Evolutionary conservation across 2,888 invertebrate species (phyloP), one percentile per base, ranked within the genome.

Genomic region (Tolmerus cingulatus): DNA sequence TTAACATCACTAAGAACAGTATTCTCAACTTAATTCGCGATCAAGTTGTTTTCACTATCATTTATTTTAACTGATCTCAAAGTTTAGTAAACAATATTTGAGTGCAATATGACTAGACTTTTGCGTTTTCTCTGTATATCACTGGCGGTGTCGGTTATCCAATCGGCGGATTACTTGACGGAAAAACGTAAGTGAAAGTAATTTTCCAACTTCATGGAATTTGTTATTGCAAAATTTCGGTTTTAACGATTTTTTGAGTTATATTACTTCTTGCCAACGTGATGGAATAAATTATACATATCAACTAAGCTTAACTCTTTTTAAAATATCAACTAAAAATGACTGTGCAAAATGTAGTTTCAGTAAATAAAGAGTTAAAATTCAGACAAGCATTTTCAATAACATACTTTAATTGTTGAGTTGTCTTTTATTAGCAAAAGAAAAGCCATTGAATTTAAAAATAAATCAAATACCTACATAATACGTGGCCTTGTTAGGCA

Each of bases 141-240:
- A 37, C 37, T 86, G 37, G 34, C 34, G 12, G 43, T 27, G 55
- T 30, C 66, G 7, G 34, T 51, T 82, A 43, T 57, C 5, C n/a
- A 77, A 27, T 23, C 78, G 34, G 78, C 5, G 5, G 77, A 78
- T 19, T 85, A 66, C 76, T 81, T 86, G 74, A 74, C 37, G 40
- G 43, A 86, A 82, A 57, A 34, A 27, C 86, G 43, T 74, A 86
- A 79, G 78, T 86, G 74, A 40, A 19, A 78, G 30, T 86, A 27
- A 40, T 66, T 27, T 27, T 51, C 9, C 9, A 76, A 30, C 16
- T 12, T 27, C 27, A 23, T 43, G 46, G 27, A 46, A 19, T 86
- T 76, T 16, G n/a, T 57, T 19, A 84, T 34, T 34, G 40, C 30
- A 66, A 66, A 81, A 81, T 51, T 27, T 34, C 19, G 46, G 34